Conservation (phyloP, 2,888 invertebrate species). For the Caenorhabditis auriculariae region DNA sequence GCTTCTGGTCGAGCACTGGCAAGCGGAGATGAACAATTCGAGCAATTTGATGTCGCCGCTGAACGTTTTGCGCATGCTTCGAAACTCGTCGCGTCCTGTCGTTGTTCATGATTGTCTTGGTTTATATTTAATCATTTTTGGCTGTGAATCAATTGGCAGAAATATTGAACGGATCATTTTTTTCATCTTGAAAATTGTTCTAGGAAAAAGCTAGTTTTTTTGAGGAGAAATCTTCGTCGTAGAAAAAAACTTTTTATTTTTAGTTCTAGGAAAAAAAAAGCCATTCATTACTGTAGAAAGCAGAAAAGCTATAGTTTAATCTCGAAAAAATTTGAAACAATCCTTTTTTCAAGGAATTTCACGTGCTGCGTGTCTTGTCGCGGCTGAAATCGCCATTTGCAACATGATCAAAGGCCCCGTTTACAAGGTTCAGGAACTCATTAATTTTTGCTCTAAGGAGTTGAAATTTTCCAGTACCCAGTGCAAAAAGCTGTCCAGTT, state of each 20-base stretch:
- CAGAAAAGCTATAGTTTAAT: too few relatives aligned
- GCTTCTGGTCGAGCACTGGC: slow-evolving; percentile 57
- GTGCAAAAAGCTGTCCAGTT: slow-evolving; percentile 58
- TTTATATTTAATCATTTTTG: neutral
- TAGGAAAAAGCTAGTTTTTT: too few relatives aligned
- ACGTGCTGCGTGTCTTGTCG: slow-evolving; percentile 55
- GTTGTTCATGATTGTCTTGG: slow-evolving; percentile 55
- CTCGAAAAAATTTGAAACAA: neutral
- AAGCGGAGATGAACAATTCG: slow-evolving; percentile 60
- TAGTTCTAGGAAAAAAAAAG: too few relatives aligned
- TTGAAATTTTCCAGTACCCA: slow-evolving; percentile 41
- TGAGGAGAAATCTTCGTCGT: too few relatives aligned
- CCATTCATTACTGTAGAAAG: too few relatives aligned
- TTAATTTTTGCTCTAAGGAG: neutral
- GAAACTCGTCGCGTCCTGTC: slow-evolving; percentile 50
- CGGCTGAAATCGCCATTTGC: slow-evolving; percentile 57
- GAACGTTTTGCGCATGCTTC: slow-evolving; percentile 47
- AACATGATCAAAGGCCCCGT: slow-evolving; percentile 52
- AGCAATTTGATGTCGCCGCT: slow-evolving; percentile 49
- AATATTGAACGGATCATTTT: too few relatives aligned
- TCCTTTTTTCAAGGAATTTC: slow-evolving; percentile 30
- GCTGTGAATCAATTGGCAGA: neutral
- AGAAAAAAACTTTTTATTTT: too few relatives aligned
- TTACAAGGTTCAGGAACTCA: slow-evolving; percentile 39
- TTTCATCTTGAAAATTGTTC: too few relatives aligned